These are phyloP conservation scores for Epirrhoe tristata DNA, from an alignment of 2,888 invertebrate genomes.

Conservation along the genomic window DNA sequence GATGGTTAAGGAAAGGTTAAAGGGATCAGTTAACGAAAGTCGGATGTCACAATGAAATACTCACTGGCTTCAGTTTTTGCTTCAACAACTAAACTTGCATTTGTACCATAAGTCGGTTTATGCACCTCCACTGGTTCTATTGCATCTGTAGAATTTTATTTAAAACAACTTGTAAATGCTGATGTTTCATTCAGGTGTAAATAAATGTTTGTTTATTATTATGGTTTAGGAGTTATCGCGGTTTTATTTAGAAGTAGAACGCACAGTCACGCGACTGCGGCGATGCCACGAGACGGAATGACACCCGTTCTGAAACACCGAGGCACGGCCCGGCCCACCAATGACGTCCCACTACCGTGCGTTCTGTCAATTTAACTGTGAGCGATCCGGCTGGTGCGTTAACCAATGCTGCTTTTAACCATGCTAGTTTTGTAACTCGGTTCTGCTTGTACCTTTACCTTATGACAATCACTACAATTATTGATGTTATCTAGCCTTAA, in stretches of 20 bases:
- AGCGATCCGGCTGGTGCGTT: conserved; percentile 66
- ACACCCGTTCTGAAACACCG: conserved; percentile 52
- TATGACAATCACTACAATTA: not conserved
- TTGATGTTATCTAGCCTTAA: not conserved
- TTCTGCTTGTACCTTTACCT: not conserved
- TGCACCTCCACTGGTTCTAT: conserved; percentile 79
- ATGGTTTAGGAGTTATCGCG: conserved; percentile 43
- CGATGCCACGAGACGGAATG: conserved; percentile 66
- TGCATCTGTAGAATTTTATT: conserved; percentile 80
- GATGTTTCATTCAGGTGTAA: conserved; percentile 42
- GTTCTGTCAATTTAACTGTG: conserved; percentile 71
- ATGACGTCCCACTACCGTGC: conserved; percentile 63
- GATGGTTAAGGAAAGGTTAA: conserved; percentile 56
- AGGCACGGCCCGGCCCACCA: conserved; percentile 60
- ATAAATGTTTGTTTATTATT: conserved; percentile 49
- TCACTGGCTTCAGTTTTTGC: conserved; percentile 79
- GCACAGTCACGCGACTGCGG: conserved; percentile 57
- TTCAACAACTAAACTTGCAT: conserved; percentile 72
- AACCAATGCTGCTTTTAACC: conserved; percentile 15
- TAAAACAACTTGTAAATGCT: conserved; percentile 66
- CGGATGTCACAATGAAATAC: conserved; percentile 67
- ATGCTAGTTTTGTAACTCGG: conserved; percentile 1
- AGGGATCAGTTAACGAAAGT: conserved; percentile 56
- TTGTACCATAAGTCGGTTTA: conserved; percentile 73
- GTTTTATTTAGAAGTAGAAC: conserved; percentile 42